Conservation (phyloP, 2,888 invertebrate species). For the Microplitis deprimator region DNA sequence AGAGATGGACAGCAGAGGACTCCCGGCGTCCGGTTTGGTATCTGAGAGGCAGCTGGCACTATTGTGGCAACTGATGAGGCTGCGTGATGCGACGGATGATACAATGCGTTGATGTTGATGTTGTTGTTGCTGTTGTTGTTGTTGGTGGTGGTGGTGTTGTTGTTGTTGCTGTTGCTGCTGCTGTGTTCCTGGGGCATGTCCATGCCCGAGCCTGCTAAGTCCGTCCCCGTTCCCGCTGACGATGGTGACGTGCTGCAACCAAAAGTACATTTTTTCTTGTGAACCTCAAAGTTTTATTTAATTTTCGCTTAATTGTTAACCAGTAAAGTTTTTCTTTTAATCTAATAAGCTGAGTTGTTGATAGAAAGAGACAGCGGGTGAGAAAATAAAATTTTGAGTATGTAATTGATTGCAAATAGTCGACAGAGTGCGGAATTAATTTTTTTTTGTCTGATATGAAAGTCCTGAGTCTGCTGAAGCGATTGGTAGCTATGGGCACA, state of each 20-base stretch:
- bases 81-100: conserved; percentile 66
- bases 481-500: neutral
- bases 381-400: too few relatives aligned
- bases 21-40: conserved; percentile 75
- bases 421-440: too few relatives aligned
- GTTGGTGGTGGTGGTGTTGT: conserved; percentile 14
- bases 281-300: neutral
- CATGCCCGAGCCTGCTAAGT: conserved; percentile 57
- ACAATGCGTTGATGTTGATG: conserved; percentile 67
- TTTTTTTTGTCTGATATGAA: too few relatives aligned
- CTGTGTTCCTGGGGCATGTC: conserved; percentile 54
- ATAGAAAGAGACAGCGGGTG: too few relatives aligned
- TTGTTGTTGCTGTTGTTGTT: conserved; percentile 54
- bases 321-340: too few relatives aligned
- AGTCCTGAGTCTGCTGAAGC: neutral
- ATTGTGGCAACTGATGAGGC: conserved; percentile 63
- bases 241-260: conserved; percentile 70
- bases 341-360: too few relatives aligned
- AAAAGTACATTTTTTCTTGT: conserved; percentile 58
- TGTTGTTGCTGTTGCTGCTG: conserved; percentile 60
- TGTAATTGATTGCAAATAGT: too few relatives aligned
- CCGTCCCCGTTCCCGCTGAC: conserved; percentile 64
- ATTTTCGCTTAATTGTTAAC: too few relatives aligned
- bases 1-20: conserved; percentile 83
- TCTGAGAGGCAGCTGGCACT: conserved; percentile 71